Percentiles rank a stretch among this genome's conserved stretches.
phyloP scores from a whole-genome alignment of 1,140 invertebrate species.

The Uloborus diversus region DNA sequence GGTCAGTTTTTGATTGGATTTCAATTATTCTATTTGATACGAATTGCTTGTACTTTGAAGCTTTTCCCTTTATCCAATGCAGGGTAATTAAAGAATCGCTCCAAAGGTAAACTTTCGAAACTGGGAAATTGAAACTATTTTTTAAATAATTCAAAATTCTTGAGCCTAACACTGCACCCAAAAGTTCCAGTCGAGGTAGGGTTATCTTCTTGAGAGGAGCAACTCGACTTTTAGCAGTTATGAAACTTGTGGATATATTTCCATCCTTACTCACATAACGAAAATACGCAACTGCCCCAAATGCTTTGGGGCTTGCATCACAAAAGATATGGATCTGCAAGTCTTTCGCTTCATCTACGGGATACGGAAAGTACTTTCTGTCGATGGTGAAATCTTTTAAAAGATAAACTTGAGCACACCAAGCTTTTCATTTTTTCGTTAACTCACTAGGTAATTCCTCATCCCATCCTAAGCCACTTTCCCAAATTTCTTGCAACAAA shows the following conservation, averaged over 20 bases:
- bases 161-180: not conserved
- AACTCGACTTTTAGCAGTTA: not conserved
- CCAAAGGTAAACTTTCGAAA: not conserved
- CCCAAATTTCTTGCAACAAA: conserved; percentile 27
- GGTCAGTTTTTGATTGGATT: not conserved
- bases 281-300: too few species aligned
- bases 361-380: too few species aligned
- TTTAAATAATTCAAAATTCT: not conserved
- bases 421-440: not conserved
- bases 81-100: not conserved
- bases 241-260: not conserved
- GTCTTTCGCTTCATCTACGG: too few species aligned
- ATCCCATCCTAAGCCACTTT: conserved; percentile 21
- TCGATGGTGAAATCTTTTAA: too few species aligned
- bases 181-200: not conserved
- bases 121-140: not conserved
- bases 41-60: conserved; percentile 8
- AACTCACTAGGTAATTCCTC: not conserved
- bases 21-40: not conserved
- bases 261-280: not conserved
- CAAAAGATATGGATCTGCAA: too few species aligned
- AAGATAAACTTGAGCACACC: conserved; percentile 29
- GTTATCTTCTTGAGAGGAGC: not conserved
- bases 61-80: not conserved
- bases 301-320: too few species aligned